Conservation (phyloP, 2,888 invertebrate genomes). For the Clusia tigrina region DNA sequence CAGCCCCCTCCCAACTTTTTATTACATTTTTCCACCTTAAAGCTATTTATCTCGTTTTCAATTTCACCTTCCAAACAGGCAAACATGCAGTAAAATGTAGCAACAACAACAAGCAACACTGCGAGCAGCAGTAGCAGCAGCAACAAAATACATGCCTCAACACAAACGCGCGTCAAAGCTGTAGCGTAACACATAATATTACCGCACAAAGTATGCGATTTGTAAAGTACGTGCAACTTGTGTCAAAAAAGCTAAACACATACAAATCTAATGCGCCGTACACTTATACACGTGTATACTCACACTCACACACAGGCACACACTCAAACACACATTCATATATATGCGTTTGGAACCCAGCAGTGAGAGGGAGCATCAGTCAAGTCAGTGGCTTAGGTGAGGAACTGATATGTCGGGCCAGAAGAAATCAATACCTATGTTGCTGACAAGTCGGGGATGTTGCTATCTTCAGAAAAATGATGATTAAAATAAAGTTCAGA, state of each 20-base stretch:
- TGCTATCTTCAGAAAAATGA: too few species aligned
- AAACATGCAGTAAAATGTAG: neutral
- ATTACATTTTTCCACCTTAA: neutral
- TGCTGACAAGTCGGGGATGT: too few species aligned
- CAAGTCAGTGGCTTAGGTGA: too few species aligned
- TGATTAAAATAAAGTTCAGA: too few species aligned
- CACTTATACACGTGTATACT: neutral
- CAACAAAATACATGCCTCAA: neutral
- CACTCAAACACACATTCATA: neutral
- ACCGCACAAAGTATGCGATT: slow-evolving; percentile 48
- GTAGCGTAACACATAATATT: neutral
- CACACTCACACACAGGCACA: neutral
- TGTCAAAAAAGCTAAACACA: slow-evolving; percentile 9
- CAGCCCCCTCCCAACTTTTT: too few species aligned
- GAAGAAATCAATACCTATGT: too few species aligned
- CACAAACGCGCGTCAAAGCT: neutral
- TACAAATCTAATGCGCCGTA: neutral
- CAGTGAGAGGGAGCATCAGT: too few species aligned
- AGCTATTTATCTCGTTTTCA: neutral
- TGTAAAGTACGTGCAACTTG: slow-evolving; percentile 45
- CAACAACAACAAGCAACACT: too few species aligned
- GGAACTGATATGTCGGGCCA: too few species aligned
- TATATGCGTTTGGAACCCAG: neutral
- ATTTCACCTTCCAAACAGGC: neutral
- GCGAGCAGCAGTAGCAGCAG: neutral